Conservation (phyloP, 2,113 vertebrate species). For the Pipa parva region DNA sequence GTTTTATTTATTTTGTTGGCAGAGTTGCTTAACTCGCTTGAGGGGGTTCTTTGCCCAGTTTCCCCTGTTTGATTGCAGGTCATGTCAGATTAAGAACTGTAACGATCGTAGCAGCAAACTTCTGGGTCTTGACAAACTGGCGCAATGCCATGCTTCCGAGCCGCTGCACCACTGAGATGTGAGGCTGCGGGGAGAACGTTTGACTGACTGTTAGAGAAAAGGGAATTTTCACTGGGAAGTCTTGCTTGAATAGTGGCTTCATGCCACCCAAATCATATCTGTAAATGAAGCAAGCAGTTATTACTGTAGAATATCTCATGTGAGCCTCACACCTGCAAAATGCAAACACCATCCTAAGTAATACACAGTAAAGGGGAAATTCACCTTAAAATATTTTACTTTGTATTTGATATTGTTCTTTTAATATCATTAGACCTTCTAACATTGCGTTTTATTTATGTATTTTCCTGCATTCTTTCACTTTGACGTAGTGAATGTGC, state of each 20-base stretch:
- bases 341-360: too few relatives aligned
- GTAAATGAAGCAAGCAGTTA: too few relatives aligned
- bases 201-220: conserved; percentile 35
- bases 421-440: too few relatives aligned
- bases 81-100: conserved; percentile 35
- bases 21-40: conserved; percentile 23
- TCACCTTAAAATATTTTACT: too few relatives aligned
- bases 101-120: conserved; percentile 28
- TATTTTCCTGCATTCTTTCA: too few relatives aligned
- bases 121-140: conserved; percentile 20
- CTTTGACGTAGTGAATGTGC: too few relatives aligned
- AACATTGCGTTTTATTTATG: too few relatives aligned
- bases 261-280: conserved; percentile 27
- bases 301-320: too few relatives aligned
- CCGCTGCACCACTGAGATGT: conserved; percentile 12
- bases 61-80: conserved; percentile 18
- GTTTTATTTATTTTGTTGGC: conserved; percentile 42
- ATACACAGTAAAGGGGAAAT: too few relatives aligned
- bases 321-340: too few relatives aligned
- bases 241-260: conserved; percentile 41
- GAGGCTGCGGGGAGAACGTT: conserved; percentile 18
- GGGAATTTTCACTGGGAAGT: conserved; percentile 36
- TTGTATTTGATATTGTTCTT: too few relatives aligned
- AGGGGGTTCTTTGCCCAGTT: conserved; percentile 1
- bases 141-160: background rate